phyloP scores from a whole-genome alignment of 92 coral and sea anemone genomes.

The Chrysogorgia sp. region DNA sequence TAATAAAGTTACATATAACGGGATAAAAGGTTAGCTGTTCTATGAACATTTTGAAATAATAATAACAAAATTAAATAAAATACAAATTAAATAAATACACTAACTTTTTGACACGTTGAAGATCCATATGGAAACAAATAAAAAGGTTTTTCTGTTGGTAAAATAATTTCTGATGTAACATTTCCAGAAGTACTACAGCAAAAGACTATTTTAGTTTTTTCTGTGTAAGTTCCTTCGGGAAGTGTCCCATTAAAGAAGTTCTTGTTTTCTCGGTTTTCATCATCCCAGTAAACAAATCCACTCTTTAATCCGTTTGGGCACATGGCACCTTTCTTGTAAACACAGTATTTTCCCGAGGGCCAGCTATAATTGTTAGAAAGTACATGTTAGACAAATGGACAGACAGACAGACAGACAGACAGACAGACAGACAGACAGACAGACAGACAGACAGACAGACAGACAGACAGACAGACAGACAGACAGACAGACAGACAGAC shows the following conservation, averaged over 20 bases:
- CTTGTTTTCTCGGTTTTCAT: constrained; percentile 88
- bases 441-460: neutral
- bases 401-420: neutral
- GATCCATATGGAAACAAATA: constrained; percentile 78
- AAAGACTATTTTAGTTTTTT: constrained; percentile 85
- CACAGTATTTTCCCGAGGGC: constrained; percentile 97
- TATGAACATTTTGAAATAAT: no score
- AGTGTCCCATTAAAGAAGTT: constrained; percentile 72
- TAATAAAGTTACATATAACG: no score
- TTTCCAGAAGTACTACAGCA: constrained; percentile 93
- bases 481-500: neutral
- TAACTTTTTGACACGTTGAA: constrained; percentile 80
- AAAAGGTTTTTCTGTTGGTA: constrained; percentile 84
- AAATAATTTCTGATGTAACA: constrained; percentile 63
- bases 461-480: constrained; percentile 1
- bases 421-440: neutral
- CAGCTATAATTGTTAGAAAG: constrained; percentile 61
- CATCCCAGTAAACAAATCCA: constrained; percentile 97
- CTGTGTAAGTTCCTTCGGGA: constrained; percentile 88
- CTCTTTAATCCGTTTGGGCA: constrained; percentile 81
- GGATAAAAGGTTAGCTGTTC: no score
- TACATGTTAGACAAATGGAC: neutral
- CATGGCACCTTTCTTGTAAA: constrained; percentile 78
- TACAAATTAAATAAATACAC: constrained; percentile 15
- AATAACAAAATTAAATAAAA: neutral